A percentile compares a stretch with the other conserved stretches of the same genome.
These are phyloP conservation scores for Helostoma temminkii DNA, from an alignment of 2,797 vertebrate species.

Conservation along the genomic window DNA sequence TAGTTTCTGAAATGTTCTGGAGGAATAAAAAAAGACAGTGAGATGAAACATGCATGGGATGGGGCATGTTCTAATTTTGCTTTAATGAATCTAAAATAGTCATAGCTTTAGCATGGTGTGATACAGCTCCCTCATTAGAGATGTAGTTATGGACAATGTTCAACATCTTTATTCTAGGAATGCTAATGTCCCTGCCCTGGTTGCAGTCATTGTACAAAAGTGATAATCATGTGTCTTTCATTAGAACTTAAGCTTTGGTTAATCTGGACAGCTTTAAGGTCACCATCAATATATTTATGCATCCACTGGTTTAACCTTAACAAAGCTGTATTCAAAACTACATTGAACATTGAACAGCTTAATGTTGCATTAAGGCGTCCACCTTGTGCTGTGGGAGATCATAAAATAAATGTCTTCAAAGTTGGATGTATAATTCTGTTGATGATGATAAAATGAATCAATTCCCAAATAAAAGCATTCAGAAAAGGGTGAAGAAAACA, in stretches of 20 bases:
- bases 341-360: no score
- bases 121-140: constrained; percentile 56
- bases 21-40: constrained; percentile 4
- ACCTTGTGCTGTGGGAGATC: no score
- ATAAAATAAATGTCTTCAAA: no score
- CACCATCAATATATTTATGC: no score
- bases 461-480: no score
- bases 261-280: no score
- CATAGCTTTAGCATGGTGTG: constrained; percentile 30
- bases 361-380: no score
- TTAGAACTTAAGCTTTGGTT: constrained; percentile 1
- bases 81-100: constrained; percentile 60
- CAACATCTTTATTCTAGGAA: constrained; percentile 16
- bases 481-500: no score
- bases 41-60: constrained; percentile 60
- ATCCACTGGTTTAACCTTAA: neutral
- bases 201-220: neutral
- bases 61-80: constrained; percentile 40
- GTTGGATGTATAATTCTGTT: no score
- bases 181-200: constrained; percentile 32
- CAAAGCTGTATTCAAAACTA: no score
- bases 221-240: constrained; percentile 7
- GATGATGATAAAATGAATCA: no score
- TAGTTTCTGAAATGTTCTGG: constrained; percentile 15
- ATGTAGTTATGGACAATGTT: constrained; percentile 50